Evolutionary conservation across 1,140 invertebrate genomes (phyloP), one percentile per base, ranked within the genome.

Genomic region (Helicoverpa armigera): DNA sequence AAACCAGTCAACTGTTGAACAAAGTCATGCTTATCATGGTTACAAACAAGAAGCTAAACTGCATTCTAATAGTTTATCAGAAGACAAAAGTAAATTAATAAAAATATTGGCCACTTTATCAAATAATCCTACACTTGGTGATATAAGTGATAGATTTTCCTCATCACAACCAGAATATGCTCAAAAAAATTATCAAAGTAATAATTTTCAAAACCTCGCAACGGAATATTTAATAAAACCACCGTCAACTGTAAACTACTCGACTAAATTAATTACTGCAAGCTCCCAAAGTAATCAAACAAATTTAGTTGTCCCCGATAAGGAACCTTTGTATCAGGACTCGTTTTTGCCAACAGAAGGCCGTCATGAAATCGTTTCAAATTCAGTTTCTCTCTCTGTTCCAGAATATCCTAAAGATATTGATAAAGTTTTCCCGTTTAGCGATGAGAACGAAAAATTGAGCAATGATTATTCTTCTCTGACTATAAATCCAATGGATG

Each of bases 201-300:
- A 23, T 23, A 23, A 23, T 23, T 23, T 23, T 23, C 23, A 0
- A 23, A 23, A 23, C 23, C 23, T 23, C 23, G 23, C 23, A 23
- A 23, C 23, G 23, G 23, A 23, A 23, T 2, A 23, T 23, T 23
- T 23, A 23, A 23, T 23, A 23, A 23, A 23, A 23, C 23, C 23
- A 23, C 23, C 23, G 0, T 23, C 23, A 61, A 11, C 0, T 31
- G 11, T 13, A 13, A 13, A 31, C 29, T 23, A 61, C 60, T 31
- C 60, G 10, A 61, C 23, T 18, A 31, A 61, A 13, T 12, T 65
- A 16, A 65, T 65, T 43, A 48, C 63, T 4, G 43, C 63, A 48
- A 35, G 63, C 14, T 65, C 63, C 48, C 63, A 16, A 16, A 43
- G 35, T 65, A 65, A 65, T 48, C 31, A 65, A 48, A 67, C 43